Evolutionary conservation across 1,140 invertebrate genomes (phyloP), one percentile per base, ranked within the genome.

Genomic region (Bursaphelenchus mucronatus): DNA sequence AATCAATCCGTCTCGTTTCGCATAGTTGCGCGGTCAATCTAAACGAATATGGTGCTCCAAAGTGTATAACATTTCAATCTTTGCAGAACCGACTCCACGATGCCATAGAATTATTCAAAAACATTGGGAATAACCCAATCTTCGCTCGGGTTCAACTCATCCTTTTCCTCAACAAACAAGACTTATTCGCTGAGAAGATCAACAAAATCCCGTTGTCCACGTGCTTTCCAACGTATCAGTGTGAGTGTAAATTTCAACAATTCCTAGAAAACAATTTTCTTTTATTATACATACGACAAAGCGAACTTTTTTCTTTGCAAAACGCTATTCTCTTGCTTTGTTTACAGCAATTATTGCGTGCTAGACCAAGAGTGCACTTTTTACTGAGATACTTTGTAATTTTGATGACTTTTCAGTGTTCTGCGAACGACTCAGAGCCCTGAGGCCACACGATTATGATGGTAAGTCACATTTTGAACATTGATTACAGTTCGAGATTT

Each of bases 121-220:
- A 94, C 80, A 97, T 98, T 86, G 97, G 97, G 85, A 97, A 93
- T 83, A 97, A 98, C 87, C 93, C 93, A 70, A 96, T 93, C 92
- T 97, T 98, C 87, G 92, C 95, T 85, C 93, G 97, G 85, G 95
- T 92, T 71, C 97, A 94, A 70, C 92, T 97, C 78, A 97, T 97
- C 86, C 87, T 98, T 76, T 98, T 98, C 86, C 88, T 98, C 83
- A 98, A 98, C 86, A 98, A 98, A 85, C 97, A 96, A 86, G 94
- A 98, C 88, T 87, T 98, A 82, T 87, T 98, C 71, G 94, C 97
- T 85, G 94, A 97, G 85, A 98, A 98, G 87, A 97, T 98, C 81
- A 92, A 94, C 91, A 92, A 95, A 86, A 97, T 94, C 75, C 94
- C 97, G 89, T 88, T 98, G 78, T 94, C 96, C 83, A 94, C 97